phyloP scores from a whole-genome alignment of 2,113 vertebrate species.

The Spea bombifrons region DNA sequence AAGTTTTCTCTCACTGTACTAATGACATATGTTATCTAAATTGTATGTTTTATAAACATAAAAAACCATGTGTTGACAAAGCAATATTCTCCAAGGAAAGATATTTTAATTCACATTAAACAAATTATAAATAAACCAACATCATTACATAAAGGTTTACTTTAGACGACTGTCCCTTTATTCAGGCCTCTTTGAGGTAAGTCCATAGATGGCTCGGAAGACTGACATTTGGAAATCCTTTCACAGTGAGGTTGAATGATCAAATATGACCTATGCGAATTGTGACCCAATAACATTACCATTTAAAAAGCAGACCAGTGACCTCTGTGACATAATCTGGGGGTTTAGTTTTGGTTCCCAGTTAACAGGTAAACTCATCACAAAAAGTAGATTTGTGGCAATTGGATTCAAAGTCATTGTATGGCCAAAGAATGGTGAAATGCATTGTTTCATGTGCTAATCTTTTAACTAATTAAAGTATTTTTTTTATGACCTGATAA shows the following conservation, averaged over 20 bases:
- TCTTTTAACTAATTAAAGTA: too few species aligned
- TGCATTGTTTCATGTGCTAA: slow-evolving; percentile 22
- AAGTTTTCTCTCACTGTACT: too few species aligned
- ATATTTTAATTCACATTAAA: too few species aligned
- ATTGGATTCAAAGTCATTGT: slow-evolving; percentile 27
- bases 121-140: too few species aligned
- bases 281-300: slow-evolving; percentile 40
- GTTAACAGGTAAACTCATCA: slow-evolving; percentile 35
- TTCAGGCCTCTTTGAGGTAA: background rate
- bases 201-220: slow-evolving; percentile 16
- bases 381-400: slow-evolving; percentile 9
- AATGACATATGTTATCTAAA: too few species aligned
- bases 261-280: slow-evolving; percentile 38
- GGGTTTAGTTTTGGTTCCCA: slow-evolving; percentile 22
- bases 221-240: slow-evolving; percentile 31
- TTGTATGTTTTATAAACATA: too few species aligned
- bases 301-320: slow-evolving; percentile 38
- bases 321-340: slow-evolving; percentile 43
- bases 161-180: background rate
- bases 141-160: too few species aligned
- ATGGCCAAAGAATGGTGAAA: background rate
- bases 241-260: slow-evolving; percentile 31
- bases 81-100: too few species aligned
- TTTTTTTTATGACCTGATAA: too few species aligned
- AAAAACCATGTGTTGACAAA: too few species aligned